Conservation (phyloP, 2,888 invertebrate genomes). For the Trachelus troglodyta region DNA sequence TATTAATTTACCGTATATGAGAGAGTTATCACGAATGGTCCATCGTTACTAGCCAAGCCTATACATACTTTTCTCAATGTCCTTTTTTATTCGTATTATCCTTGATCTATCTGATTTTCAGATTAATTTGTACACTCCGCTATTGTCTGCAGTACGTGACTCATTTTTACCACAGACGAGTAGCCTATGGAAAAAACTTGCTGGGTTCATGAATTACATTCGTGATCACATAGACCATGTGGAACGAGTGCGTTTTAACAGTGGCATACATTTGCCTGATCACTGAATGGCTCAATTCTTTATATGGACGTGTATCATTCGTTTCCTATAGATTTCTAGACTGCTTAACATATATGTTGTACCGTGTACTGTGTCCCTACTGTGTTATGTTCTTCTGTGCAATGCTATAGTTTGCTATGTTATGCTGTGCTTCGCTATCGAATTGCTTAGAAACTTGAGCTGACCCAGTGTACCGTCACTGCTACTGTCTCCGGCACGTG, state of each 20-base stretch:
- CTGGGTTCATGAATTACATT: neutral
- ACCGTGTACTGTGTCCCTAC: neutral
- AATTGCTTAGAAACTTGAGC: constrained; percentile 44
- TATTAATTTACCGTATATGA: neutral
- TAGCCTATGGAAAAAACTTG: neutral
- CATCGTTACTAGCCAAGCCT: neutral
- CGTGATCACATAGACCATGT: neutral
- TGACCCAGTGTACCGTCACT: constrained; percentile 24
- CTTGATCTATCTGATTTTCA: neutral
- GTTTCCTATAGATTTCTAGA: neutral
- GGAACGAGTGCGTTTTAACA: neutral
- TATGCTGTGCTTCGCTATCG: constrained; percentile 30
- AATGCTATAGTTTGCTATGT: constrained; percentile 11
- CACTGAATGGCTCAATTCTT: neutral
- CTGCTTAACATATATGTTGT: neutral
- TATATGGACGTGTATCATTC: neutral
- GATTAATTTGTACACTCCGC: neutral
- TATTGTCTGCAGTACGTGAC: neutral
- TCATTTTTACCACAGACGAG: neutral
- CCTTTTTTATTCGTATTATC: neutral
- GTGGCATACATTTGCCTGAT: constrained; percentile 9
- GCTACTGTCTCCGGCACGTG: constrained; percentile 21
- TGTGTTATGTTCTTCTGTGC: neutral
- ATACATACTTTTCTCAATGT: neutral
- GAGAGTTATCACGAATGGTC: neutral